Evolutionary conservation across 2,888 invertebrate genomes (phyloP), one percentile per base, ranked within the genome.

Genomic region (Drosophila yooni): DNA sequence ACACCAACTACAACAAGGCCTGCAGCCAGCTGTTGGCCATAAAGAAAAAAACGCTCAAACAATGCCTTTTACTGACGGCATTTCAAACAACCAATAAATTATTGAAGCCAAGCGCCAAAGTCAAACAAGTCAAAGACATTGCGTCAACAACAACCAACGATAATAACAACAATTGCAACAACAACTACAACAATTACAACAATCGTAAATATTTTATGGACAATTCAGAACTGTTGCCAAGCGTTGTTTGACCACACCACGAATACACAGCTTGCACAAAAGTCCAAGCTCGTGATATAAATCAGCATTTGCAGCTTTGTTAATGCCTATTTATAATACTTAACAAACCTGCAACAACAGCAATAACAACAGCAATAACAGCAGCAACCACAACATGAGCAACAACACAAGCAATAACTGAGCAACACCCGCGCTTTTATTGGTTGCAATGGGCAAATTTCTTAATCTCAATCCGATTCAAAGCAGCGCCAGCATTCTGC

Each of bases 61-160:
- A 85, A 85, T 83, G 82, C 84, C 87, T 83, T 83, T 80, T 82
- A 85, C 81, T 68, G 81, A 79, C 77, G 75, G 71, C 81, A 72
- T 84, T 79, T 82, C 84, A 81, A 87, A 83, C 83, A 84, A 83
- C 84, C 81, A 81, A 87, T 87, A 87, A 87, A 87, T 85, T 80
- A 85, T 87, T 80, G 85, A 85, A 87, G 87, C 82, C 84, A 76
- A 76, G 76, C 79, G 63, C 75, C 75, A 77, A 76, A 87, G 87
- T 87, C 84, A 84, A 87, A 83, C 87, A 84, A 85, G 83, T 83
- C 83, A 85, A 85, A 85, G 84, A 87, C 87, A 82, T 83, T 79
- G 80, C 80, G 61, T 53, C 68, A 46, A 46, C 25, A 46, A 46
- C 25, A 46, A 25, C 46, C 53, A 74, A 33, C 63, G 61, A 48